Conservation (phyloP, 2,113 vertebrate genomes). For the Carassius carassius region DNA sequence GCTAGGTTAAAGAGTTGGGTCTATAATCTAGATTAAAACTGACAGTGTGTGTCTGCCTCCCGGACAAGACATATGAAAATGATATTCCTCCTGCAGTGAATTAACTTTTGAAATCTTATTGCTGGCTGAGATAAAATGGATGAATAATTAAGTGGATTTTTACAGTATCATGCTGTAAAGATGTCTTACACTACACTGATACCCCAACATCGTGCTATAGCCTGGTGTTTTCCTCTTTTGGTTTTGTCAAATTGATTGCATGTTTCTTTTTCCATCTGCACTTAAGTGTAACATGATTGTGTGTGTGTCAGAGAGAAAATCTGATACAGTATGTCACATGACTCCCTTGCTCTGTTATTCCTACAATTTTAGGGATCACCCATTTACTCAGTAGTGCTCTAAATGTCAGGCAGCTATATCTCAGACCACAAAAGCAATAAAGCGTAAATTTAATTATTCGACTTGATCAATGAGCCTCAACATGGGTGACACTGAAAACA, state of each 20-base stretch:
- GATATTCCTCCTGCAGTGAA: neutral
- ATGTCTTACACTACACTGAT: neutral
- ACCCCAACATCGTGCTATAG: neutral
- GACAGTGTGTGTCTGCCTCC: too few relatives aligned
- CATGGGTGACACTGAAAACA: constrained; percentile 3
- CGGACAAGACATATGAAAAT: too few relatives aligned
- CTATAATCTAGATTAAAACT: too few relatives aligned
- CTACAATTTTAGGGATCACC: neutral
- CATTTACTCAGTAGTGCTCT: constrained; percentile 19
- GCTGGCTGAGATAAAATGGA: too few relatives aligned
- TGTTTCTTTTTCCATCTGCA: neutral
- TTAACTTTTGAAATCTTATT: too few relatives aligned
- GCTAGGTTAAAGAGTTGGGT: too few relatives aligned
- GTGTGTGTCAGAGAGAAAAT: constrained; percentile 7
- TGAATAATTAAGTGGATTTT: too few relatives aligned
- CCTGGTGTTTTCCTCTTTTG: neutral
- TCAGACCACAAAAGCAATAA: constrained; percentile 22
- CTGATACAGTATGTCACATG: neutral
- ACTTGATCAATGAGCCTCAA: constrained; percentile 22
- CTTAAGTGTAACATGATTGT: neutral
- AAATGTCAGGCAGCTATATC: constrained; percentile 5
- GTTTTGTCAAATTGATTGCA: neutral
- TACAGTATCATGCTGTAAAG: too few relatives aligned
- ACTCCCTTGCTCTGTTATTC: constrained; percentile 12
- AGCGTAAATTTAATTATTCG: neutral